Conservation (phyloP, 1,140 invertebrate species). For the Ips typographus region DNA sequence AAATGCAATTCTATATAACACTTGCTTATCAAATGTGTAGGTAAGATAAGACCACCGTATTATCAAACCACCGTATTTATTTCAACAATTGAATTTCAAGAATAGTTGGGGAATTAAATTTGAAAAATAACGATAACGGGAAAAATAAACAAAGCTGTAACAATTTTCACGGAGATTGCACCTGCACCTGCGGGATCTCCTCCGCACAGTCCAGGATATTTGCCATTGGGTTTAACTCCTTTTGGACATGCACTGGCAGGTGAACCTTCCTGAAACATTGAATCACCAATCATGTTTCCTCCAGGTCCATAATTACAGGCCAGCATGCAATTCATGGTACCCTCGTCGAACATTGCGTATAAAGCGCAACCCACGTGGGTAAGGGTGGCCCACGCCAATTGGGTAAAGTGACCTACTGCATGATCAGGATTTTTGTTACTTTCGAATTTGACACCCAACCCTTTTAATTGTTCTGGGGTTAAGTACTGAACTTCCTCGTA, state of each 20-base stretch:
- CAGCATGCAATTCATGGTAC: constrained; percentile 3
- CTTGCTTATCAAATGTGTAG: too few species aligned
- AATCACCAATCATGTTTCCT: constrained; percentile 24
- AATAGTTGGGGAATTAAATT: too few species aligned
- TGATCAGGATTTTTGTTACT: neutral
- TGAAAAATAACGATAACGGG: too few species aligned
- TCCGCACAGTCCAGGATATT: constrained; percentile 16
- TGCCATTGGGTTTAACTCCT: neutral
- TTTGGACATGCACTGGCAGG: constrained; percentile 17
- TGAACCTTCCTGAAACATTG: constrained; percentile 16
- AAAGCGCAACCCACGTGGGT: constrained; percentile 30
- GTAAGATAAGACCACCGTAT: too few species aligned
- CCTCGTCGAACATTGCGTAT: constrained; percentile 4
- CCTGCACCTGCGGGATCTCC: neutral
- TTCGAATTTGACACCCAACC: neutral
- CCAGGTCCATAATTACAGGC: constrained; percentile 38
- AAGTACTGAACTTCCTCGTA: constrained; percentile 4
- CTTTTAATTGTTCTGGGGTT: neutral
- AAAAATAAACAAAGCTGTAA: too few species aligned
- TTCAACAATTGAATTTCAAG: too few species aligned
- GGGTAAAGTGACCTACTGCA: constrained; percentile 25
- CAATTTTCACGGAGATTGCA: neutral
- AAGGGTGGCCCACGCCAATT: constrained; percentile 30
- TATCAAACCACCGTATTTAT: too few species aligned
- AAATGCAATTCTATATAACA: too few species aligned